phyloP scores from a whole-genome alignment of 2,113 vertebrate species.

The Caretta caretta region DNA sequence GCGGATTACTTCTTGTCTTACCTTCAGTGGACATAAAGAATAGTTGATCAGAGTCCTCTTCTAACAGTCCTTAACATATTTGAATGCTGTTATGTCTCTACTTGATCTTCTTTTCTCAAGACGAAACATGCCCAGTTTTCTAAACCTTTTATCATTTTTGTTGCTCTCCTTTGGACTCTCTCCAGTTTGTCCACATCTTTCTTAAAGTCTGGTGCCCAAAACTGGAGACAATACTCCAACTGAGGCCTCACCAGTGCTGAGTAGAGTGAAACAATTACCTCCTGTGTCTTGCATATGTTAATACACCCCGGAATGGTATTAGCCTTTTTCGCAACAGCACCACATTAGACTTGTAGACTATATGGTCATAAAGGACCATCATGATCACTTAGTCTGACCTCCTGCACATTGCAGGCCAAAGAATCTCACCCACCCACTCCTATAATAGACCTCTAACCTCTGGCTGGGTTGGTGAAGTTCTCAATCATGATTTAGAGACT shows the following conservation, averaged over 20 bases:
- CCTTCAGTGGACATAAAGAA: not conserved
- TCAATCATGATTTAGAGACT: no score
- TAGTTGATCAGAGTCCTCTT: not conserved
- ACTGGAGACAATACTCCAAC: not conserved
- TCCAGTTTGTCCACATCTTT: not conserved
- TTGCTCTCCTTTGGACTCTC: not conserved
- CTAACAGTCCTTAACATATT: not conserved
- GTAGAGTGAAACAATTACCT: not conserved
- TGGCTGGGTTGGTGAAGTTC: no score
- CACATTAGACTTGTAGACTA: no score
- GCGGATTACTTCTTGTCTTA: not conserved
- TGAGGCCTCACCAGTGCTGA: not conserved
- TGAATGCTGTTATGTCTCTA: not conserved
- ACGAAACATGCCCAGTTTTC: not conserved
- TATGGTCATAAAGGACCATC: no score
- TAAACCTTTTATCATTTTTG: not conserved
- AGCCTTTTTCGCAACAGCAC: not conserved
- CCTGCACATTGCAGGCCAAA: no score
- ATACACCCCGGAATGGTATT: not conserved
- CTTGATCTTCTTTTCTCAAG: not conserved
- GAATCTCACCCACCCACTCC: no score
- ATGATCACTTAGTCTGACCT: no score
- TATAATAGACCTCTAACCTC: no score
- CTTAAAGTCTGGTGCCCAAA: not conserved
- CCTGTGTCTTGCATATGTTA: no score